Conservation (phyloP, 2,113 vertebrate species). For the Patagioenas fasciata region DNA sequence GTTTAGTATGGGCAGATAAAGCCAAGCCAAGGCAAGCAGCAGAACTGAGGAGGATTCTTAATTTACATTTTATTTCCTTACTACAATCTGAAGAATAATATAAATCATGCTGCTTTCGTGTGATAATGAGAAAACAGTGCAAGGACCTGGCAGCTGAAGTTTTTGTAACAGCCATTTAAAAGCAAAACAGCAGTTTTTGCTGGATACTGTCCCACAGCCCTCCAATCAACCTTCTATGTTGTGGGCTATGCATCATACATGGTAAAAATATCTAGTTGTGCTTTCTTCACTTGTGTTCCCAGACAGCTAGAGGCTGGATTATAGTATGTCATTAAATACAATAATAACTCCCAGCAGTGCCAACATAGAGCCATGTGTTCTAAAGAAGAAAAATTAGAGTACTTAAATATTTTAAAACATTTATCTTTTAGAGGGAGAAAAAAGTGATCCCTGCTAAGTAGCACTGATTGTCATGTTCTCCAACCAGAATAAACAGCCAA, state of each 20-base stretch:
- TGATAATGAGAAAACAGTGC: slow-evolving; percentile 15
- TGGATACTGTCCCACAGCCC: not conserved
- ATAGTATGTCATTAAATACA: slow-evolving; percentile 8
- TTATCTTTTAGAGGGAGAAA: not conserved
- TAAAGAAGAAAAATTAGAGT: not conserved
- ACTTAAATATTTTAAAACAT: slow-evolving; percentile 20
- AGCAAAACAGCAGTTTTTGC: not conserved
- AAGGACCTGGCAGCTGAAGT: not conserved
- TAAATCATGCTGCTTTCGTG: not conserved
- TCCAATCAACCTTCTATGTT: not conserved
- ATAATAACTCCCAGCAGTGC: not conserved
- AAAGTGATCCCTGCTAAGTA: not conserved
- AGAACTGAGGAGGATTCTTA: not conserved
- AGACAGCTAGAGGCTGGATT: not conserved
- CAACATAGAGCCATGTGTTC: not conserved
- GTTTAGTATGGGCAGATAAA: not conserved
- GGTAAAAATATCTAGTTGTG: slow-evolving; percentile 21
- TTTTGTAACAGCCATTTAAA: slow-evolving; percentile 18
- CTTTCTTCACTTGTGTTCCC: not conserved
- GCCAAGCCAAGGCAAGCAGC: not conserved
- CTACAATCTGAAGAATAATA: not conserved
- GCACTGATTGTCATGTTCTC: not conserved
- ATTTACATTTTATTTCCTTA: slow-evolving; percentile 18
- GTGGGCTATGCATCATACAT: not conserved
- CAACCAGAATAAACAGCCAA: slow-evolving; percentile 1